These are phyloP conservation scores for Cyanoderma ruficeps DNA, from an alignment of 2,113 vertebrate genomes.

Conservation along the genomic window DNA sequence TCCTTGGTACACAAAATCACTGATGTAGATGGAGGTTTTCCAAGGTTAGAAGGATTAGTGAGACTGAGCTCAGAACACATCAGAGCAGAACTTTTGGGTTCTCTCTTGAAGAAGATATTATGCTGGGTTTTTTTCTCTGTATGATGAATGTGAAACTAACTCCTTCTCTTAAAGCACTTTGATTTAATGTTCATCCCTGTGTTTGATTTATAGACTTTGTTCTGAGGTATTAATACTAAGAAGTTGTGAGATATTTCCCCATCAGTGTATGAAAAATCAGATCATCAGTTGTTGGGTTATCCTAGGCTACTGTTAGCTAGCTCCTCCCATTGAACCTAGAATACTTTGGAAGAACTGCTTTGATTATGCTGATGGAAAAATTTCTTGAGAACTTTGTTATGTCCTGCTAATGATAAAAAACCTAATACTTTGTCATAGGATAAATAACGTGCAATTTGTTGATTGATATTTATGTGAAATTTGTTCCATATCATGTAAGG, in stretches of 20 bases:
- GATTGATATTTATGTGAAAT: constrained; percentile 50
- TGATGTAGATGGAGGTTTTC: background rate
- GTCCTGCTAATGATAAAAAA: background rate
- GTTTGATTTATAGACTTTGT: background rate
- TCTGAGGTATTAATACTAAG: background rate
- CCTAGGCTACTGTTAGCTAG: background rate
- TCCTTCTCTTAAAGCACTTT: background rate
- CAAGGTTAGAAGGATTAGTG: background rate
- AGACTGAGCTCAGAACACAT: background rate
- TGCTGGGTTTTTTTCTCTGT: background rate
- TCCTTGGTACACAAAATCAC: background rate
- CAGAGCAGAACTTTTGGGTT: background rate
- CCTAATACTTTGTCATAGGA: constrained; percentile 7
- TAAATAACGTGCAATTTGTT: constrained; percentile 50
- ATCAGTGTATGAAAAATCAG: background rate
- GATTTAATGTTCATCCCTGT: background rate
- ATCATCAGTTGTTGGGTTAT: background rate
- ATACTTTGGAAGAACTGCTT: constrained; percentile 3
- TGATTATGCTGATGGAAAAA: constrained; percentile 3
- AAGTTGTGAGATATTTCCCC: background rate
- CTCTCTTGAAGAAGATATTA: background rate
- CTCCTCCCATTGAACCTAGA: background rate
- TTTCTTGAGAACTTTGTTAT: background rate
- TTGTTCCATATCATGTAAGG: constrained; percentile 62
- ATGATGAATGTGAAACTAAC: background rate